A percentile compares a stretch with the other conserved stretches of the same genome.
These are phyloP conservation scores for Tipula helvola DNA, from an alignment of 2,888 invertebrate species.

Conservation along the genomic window DNA sequence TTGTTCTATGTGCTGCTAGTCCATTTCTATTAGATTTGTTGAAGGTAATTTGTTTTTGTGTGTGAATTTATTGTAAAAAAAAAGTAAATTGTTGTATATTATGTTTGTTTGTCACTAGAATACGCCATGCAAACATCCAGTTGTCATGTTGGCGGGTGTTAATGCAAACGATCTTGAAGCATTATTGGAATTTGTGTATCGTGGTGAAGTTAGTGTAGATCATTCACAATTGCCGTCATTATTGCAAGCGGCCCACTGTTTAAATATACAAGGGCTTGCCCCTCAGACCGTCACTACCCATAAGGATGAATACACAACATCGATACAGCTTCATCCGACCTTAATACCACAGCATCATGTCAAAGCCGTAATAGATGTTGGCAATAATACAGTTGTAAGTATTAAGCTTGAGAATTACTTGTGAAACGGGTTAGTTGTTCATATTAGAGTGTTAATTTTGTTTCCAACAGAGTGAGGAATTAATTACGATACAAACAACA, in stretches of 20 bases:
- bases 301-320: constrained; percentile 36
- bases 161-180: constrained; percentile 48
- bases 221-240: constrained; percentile 47
- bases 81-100: neutral
- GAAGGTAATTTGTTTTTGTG: constrained; percentile 30
- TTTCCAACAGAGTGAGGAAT: constrained; percentile 14
- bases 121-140: constrained; percentile 50
- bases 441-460: neutral
- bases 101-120: constrained; percentile 32
- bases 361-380: constrained; percentile 23
- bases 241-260: constrained; percentile 47
- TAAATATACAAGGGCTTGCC: constrained; percentile 47
- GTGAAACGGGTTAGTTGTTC: neutral
- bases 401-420: neutral
- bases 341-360: constrained; percentile 37
- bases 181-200: constrained; percentile 48
- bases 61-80: neutral
- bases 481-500: constrained; percentile 19
- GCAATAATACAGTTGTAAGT: constrained; percentile 15
- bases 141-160: constrained; percentile 50
- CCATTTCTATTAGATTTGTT: constrained; percentile 46
- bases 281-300: constrained; percentile 35
- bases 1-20: constrained; percentile 50
- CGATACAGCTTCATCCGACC: constrained; percentile 33
- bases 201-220: constrained; percentile 50